These are phyloP conservation scores for Nesospiza acunhae DNA, from an alignment of 2,113 vertebrate genomes.

Conservation along the genomic window DNA sequence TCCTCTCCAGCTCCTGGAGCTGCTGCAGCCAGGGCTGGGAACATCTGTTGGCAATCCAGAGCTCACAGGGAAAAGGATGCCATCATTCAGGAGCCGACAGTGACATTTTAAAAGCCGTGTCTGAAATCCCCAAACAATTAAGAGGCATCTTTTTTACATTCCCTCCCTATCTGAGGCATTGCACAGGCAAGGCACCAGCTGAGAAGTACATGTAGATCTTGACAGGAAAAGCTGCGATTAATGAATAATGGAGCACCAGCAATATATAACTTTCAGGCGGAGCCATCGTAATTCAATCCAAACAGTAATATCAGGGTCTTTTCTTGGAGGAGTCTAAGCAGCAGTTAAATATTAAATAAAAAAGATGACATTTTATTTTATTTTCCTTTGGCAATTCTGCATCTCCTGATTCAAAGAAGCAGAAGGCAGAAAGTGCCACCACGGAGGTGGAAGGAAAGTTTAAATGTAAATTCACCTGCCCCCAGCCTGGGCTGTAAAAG, in stretches of 20 bases:
- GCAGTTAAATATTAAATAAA: slow-evolving; percentile 64
- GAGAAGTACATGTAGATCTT: slow-evolving; percentile 69
- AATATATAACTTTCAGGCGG: slow-evolving; percentile 60
- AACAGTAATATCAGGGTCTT: slow-evolving; percentile 41
- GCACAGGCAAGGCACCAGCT: slow-evolving; percentile 50
- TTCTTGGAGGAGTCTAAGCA: slow-evolving; percentile 50
- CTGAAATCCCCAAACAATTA: slow-evolving; percentile 70
- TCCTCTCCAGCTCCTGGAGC: neutral
- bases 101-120: slow-evolving; percentile 62
- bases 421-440: neutral
- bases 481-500: neutral
- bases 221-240: slow-evolving; percentile 64
- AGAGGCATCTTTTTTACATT: slow-evolving; percentile 50
- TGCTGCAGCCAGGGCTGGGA: neutral
- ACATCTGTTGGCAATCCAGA: slow-evolving; percentile 28
- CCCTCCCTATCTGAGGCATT: slow-evolving; percentile 16
- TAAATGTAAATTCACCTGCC: neutral
- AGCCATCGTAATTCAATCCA: slow-evolving; percentile 63
- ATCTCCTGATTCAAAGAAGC: neutral
- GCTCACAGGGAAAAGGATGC: neutral
- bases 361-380: slow-evolving; percentile 57
- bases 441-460: neutral
- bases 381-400: slow-evolving; percentile 37
- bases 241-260: slow-evolving; percentile 67
- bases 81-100: neutral